These are phyloP conservation scores for Todiramphus saurophagus DNA, from an alignment of 2,113 vertebrate genomes.

Conservation along the genomic window DNA sequence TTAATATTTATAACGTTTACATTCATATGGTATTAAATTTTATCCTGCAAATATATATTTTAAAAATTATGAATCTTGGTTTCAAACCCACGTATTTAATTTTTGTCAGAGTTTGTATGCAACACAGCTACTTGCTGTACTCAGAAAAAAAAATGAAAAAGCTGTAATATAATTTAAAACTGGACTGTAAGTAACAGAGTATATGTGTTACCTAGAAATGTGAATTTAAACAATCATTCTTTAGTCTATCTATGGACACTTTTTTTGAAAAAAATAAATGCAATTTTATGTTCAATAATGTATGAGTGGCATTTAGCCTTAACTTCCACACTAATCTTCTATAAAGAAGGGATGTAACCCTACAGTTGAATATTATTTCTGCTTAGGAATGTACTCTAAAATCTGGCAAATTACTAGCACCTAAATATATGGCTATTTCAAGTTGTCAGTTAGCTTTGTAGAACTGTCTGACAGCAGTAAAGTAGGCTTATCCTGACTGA, in stretches of 20 bases:
- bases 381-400: not conserved
- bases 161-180: not conserved
- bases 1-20: not conserved
- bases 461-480: not conserved
- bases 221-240: not conserved
- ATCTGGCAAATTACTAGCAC: not conserved
- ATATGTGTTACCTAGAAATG: not conserved
- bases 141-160: not conserved
- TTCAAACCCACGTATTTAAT: not conserved
- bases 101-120: not conserved
- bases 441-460: not conserved
- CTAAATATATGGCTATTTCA: not conserved
- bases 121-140: not conserved
- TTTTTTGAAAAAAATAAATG: not conserved
- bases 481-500: not conserved
- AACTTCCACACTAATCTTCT: not conserved
- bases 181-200: not conserved
- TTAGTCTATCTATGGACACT: not conserved
- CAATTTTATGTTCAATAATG: not conserved
- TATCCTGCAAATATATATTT: not conserved
- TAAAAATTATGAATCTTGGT: not conserved
- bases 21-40: not conserved
- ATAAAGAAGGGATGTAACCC: not conserved
- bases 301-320: not conserved
- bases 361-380: not conserved